phyloP scores from a whole-genome alignment of 1,140 invertebrate species.

The Drosophila simulans region DNA sequence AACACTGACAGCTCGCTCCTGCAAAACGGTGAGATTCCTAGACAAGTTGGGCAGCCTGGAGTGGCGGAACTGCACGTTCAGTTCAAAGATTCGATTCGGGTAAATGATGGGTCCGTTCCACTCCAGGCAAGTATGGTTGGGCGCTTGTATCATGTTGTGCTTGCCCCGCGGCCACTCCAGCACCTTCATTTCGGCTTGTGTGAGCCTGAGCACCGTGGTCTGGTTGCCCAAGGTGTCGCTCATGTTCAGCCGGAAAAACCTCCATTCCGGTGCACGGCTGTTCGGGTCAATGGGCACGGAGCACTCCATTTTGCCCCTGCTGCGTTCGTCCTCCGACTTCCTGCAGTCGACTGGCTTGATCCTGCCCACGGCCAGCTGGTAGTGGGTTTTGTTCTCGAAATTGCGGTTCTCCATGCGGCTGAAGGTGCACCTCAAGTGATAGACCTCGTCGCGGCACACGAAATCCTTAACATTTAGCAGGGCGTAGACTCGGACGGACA shows the following conservation, averaged over 20 bases:
- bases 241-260: background rate
- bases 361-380: background rate
- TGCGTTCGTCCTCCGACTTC: background rate
- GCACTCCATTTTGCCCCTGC: background rate
- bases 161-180: background rate
- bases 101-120: background rate
- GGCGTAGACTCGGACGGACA: background rate
- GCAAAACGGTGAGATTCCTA: background rate
- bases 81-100: background rate
- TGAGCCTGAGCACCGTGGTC: background rate
- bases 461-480: conserved; percentile 3
- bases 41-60: background rate
- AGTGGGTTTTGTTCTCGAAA: accelerated
- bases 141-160: too few species aligned
- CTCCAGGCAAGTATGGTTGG: background rate
- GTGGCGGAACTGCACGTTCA: background rate
- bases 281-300: background rate
- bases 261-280: background rate
- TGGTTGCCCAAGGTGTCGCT: background rate
- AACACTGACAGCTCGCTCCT: background rate
- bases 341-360: background rate
- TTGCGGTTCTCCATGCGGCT: background rate
- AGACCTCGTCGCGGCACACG: background rate
- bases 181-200: background rate
- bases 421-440: background rate